Base-by-base conservation (phyloP, 1,140 invertebrate genomes). In the Hypothenemus hampei region DNA sequence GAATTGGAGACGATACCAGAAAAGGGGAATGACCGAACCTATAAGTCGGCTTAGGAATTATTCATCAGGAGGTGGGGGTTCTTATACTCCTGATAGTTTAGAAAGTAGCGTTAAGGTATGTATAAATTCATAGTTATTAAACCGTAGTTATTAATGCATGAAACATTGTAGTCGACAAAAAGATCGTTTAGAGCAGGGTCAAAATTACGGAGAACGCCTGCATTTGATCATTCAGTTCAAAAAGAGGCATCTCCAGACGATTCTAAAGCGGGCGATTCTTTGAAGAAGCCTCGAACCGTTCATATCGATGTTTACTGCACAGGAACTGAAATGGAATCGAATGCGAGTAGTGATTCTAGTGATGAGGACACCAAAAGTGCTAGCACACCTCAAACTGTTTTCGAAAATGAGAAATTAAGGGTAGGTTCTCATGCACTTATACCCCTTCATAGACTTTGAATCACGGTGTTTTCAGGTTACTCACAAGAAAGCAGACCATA, bases 261-360 rank as follows among this genome's bases (percentile, higher is more conserved):
- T 39, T 63, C 60, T 7, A 64, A 64, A 48, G 31, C 56, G 11
- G 67, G 63, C 22, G 64, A 71, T 51, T 60, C 72, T 0, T 75
- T 76, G 50, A 79, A 78, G 54, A 81, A 83, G 60, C 81, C 83
- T 2, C 72, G 84, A 43, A 87, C 84, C 1, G 84, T 87, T 11
- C 85, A 87, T 61, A 87, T 87, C 29, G 85, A 87, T 69, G 85
- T 87, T 3, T 87, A 87, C 59, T 87, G 85, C 63, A 86, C 83
- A 0, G 83, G 81, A 1, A 83, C 83, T 2, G 84, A 85, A 57
- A 73, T 76, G n/a, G 80, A 81, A 29, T 72, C 71, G 6, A 74
- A 73, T 45, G 63, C 65, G 10, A 67, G 62, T 16, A 62, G 66
- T 11, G 59, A 65, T 20, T 56, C 50, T 13, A 69, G 57, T 10